Conservation (phyloP, 2,888 invertebrate species). For the Empis livida region DNA sequence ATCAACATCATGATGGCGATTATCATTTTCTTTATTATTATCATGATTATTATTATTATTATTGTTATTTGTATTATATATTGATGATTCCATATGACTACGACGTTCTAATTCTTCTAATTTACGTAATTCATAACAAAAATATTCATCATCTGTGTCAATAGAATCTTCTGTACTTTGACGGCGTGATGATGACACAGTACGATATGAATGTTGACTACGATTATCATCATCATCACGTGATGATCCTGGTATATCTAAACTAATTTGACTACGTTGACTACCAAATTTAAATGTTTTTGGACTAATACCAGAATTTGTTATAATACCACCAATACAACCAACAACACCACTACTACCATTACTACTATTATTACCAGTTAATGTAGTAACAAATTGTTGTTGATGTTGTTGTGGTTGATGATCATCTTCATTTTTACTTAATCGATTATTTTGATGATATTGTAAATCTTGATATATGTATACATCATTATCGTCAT, state of each 20-base stretch:
- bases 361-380: not conserved
- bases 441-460: not conserved
- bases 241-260: slow-evolving; percentile 59
- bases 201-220: slow-evolving; percentile 78
- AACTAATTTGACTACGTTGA: slow-evolving; percentile 54
- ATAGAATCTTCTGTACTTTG: slow-evolving; percentile 89
- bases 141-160: slow-evolving; percentile 89
- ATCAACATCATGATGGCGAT: not conserved
- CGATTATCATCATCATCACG: slow-evolving; percentile 72
- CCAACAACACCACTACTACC: too few relatives aligned
- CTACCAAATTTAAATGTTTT: slow-evolving; percentile 43
- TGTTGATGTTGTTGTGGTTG: slow-evolving; percentile 14
- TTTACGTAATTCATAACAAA: slow-evolving; percentile 76
- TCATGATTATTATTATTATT: not conserved
- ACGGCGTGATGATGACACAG: slow-evolving; percentile 73
- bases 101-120: slow-evolving; percentile 75
- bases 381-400: not conserved
- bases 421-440: slow-evolving; percentile 15
- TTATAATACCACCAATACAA: too few relatives aligned
- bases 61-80: slow-evolving; percentile 4
- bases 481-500: slow-evolving; percentile 4
- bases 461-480: not conserved
- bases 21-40: slow-evolving; percentile 1
- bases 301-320: slow-evolving; percentile 18
- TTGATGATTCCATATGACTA: slow-evolving; percentile 45